Evolutionary conservation across 2,888 invertebrate genomes (phyloP).

Genomic region (Dyspetes luteomarginatus): DNA sequence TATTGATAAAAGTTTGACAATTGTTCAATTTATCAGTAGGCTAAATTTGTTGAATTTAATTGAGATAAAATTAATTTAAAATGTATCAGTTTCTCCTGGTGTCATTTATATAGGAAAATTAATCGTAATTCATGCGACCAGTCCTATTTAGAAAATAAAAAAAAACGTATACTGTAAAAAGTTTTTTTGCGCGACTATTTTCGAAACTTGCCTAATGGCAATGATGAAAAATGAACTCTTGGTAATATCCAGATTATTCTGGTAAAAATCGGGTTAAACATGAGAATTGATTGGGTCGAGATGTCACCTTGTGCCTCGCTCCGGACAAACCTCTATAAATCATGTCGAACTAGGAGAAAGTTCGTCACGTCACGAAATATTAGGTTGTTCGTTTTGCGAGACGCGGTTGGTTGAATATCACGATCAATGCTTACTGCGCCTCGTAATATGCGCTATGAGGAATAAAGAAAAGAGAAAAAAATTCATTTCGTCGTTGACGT

Average conservation of each 20-base stretch:
- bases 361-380: conserved; percentile 69
- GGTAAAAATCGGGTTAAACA: conserved; percentile 14
- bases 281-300: conserved; percentile 53
- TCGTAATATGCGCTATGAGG: conserved; percentile 46
- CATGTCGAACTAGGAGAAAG: conserved; percentile 58
- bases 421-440: conserved; percentile 58
- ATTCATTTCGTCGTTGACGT: conserved; percentile 39
- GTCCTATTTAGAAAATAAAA: neutral
- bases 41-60: too few species aligned
- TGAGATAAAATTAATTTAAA: too few species aligned
- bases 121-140: neutral
- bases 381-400: conserved; percentile 63
- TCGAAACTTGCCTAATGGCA: neutral
- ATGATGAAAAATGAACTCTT: conserved; percentile 14
- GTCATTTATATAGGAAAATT: neutral
- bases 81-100: too few species aligned
- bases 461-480: conserved; percentile 40
- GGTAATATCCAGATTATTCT: neutral
- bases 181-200: neutral
- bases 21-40: too few species aligned
- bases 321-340: conserved; percentile 61
- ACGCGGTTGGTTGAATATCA: conserved; percentile 46
- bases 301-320: conserved; percentile 73
- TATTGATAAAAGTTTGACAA: too few species aligned
- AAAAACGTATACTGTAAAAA: neutral